Conservation (phyloP, 2,888 invertebrate genomes). For the Drymonia ruficornis region DNA sequence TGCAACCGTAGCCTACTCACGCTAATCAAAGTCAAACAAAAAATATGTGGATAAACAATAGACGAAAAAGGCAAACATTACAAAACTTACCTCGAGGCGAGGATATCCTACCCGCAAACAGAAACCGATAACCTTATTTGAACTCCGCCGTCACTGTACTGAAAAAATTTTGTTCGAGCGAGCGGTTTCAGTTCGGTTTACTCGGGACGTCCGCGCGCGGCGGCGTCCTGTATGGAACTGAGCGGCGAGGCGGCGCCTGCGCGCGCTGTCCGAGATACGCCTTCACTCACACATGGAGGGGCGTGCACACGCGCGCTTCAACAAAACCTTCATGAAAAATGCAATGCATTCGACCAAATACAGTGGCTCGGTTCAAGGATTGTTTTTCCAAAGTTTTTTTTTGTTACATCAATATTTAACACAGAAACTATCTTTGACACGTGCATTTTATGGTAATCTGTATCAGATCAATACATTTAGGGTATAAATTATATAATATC, state of each 20-base stretch:
- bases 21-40: constrained; percentile 66
- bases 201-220: constrained; percentile 51
- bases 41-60: constrained; percentile 39
- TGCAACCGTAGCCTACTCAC: constrained; percentile 48
- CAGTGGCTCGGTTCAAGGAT: constrained; percentile 44
- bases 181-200: constrained; percentile 24
- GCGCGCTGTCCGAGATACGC: constrained; percentile 65
- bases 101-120: constrained; percentile 73
- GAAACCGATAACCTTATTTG: constrained; percentile 72
- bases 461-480: too few relatives aligned
- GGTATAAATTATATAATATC: too few relatives aligned
- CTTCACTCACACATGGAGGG: constrained; percentile 59
- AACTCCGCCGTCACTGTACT: constrained; percentile 63
- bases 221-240: constrained; percentile 64
- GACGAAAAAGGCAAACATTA: constrained; percentile 55
- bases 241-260: constrained; percentile 70
- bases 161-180: constrained; percentile 34
- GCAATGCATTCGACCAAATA: constrained; percentile 56
- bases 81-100: constrained; percentile 62
- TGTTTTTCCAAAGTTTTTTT: constrained; percentile 14
- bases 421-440: background rate
- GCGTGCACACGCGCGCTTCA: constrained; percentile 37
- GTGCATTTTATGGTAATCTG: too few relatives aligned
- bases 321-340: constrained; percentile 74
- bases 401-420: background rate